Evolutionary conservation across 2,888 invertebrate species (phyloP), one percentile per base, ranked within the genome.

Genomic region (Drosophila diplacantha): DNA sequence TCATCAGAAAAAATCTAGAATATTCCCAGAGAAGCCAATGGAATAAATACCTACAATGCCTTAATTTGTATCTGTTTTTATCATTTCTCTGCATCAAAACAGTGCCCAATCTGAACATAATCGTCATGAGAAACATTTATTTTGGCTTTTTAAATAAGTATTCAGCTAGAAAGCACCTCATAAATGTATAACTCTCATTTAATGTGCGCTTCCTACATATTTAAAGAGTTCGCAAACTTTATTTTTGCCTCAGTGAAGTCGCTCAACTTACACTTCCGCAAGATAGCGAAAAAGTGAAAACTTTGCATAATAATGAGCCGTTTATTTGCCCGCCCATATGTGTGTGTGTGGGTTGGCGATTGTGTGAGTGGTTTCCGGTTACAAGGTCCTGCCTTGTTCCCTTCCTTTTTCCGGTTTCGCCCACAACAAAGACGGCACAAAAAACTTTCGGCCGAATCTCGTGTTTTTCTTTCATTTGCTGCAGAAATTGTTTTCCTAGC

Each of bases 221-320:
- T 44, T 29, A 44, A 44, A 20, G 29, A 46, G 8, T 4, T 46
- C 0, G 0, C 8, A n/a, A 22, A 9, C 32, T 24, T 24, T 6
- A 14, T 16, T 8, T 59, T 44, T n/a, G 18, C 24, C 22, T 12
- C 9, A 44, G 58, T 38, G 37, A 57, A 44, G 37, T 57, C 20
- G 54, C 20, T 60, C 51, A 61, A 73, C 74, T 81, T 81, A 65
- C 67, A 71, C 24, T 54, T 69, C 52, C 56, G 41, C 59, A 71
- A 71, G 74, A 72, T 75, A 74, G 72, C 56, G 57, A 46, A 55
- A 64, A 50, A 66, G 38, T 55, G 38, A 71, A 83, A 81, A 81
- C 76, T 81, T 79, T 81, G 82, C 80, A 81, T 83, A 74, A 69
- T 81, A 79, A 81, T 81, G 82, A 81, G 74, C 75, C 73, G 82